phyloP scores from a whole-genome alignment of 2,797 vertebrate genomes.

The Helicolenus hilgendorfi region DNA sequence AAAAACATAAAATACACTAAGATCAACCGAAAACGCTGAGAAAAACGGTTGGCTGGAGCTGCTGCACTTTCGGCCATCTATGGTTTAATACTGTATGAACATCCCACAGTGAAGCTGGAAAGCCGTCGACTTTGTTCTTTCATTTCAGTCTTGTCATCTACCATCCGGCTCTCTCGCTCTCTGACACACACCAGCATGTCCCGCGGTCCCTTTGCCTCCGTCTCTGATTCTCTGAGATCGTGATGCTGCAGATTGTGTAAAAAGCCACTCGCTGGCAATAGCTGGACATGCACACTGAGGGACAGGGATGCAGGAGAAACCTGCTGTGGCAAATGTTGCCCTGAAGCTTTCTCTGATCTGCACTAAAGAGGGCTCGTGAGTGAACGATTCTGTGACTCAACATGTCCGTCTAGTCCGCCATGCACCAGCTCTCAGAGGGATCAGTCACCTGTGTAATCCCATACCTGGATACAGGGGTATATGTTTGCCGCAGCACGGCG shows the following conservation, averaged over 20 bases:
- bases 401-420: constrained; percentile 10
- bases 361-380: constrained; percentile 42
- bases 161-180: constrained; percentile 25
- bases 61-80: constrained; percentile 60
- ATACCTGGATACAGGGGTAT: neutral
- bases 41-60: constrained; percentile 45
- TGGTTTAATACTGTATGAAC: constrained; percentile 71
- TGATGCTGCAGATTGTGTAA: constrained; percentile 56
- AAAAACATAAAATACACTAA: too few relatives aligned
- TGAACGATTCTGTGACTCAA: constrained; percentile 45
- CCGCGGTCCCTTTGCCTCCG: neutral
- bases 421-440: constrained; percentile 26
- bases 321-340: constrained; percentile 55
- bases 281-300: neutral
- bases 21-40: too few relatives aligned
- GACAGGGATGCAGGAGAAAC: constrained; percentile 22
- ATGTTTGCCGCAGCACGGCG: neutral
- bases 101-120: constrained; percentile 66
- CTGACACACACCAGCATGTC: constrained; percentile 40
- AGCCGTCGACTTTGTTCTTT: constrained; percentile 69
- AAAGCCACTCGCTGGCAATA: constrained; percentile 57
- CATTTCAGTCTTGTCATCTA: constrained; percentile 52
- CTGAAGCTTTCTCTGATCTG: constrained; percentile 54
- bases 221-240: constrained; percentile 48
- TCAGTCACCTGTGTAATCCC: constrained; percentile 38